These are phyloP conservation scores for Synergus itoensis DNA, from an alignment of 2,888 invertebrate genomes.

Conservation along the genomic window DNA sequence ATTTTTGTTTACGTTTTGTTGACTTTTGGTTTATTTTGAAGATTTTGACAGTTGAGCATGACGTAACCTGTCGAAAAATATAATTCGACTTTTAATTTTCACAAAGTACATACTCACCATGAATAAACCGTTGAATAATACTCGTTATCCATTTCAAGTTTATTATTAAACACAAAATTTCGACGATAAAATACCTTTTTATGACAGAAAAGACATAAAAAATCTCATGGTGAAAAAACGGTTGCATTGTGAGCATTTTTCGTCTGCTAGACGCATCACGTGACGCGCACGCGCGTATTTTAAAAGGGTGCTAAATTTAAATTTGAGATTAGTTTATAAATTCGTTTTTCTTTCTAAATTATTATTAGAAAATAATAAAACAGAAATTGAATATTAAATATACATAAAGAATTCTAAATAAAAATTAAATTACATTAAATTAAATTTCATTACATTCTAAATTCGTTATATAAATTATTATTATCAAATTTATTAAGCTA, in stretches of 20 bases:
- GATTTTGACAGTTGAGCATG: not conserved
- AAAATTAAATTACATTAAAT: too few relatives aligned
- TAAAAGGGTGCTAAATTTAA: not conserved
- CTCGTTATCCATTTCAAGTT: conserved; percentile 67
- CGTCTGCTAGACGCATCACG: not conserved
- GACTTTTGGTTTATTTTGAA: not conserved
- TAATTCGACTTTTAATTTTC: not conserved
- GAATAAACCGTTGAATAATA: conserved; percentile 71
- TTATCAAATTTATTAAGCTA: not conserved
- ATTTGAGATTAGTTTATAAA: not conserved
- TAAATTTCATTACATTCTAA: too few relatives aligned
- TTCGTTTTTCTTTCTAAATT: not conserved
- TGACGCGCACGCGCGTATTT: not conserved
- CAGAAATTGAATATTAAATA: too few relatives aligned
- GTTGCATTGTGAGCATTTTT: not conserved
- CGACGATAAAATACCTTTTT: not conserved
- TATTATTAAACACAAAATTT: not conserved
- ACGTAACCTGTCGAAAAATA: not conserved
- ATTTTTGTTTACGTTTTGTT: not conserved
- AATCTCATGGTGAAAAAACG: not conserved
- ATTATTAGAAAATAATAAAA: too few relatives aligned
- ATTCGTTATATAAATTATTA: too few relatives aligned
- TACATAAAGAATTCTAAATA: too few relatives aligned
- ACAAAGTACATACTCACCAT: conserved; percentile 66
- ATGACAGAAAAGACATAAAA: not conserved